Base-by-base conservation (phyloP, 2,888 invertebrate species). In the Cerceris ruficornis region DNA sequence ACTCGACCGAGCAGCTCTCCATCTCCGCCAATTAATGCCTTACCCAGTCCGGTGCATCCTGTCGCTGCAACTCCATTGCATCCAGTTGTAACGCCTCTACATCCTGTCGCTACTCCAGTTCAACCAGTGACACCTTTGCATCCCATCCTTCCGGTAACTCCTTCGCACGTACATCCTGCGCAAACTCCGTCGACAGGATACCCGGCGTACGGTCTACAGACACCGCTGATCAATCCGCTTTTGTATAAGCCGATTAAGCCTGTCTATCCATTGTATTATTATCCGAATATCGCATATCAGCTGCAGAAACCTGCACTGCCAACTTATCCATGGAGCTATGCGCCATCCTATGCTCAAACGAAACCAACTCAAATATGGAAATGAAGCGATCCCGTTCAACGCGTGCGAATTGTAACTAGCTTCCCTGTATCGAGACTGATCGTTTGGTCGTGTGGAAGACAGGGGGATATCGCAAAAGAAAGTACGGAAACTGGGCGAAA, bases 261-360 rank as follows among this genome's bases (percentile, higher is more conserved):
- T 41, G 83, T 91, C 5, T 87, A 88, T 70, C 91, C 91, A 8
- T 76, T 91, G n/a, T 91, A 89, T 61, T 91, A 91, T 72, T 90
- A 91, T 75, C 87, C 87, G 1, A 87, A 87, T 65, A 64, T 88
- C 7, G 76, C 79, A 0, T 88, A 88, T 69, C 88, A 88, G 42
- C 62, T 88, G 17, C 89, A 89, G 9, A 91, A 91, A 64, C 88
- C 88, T 5, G 69, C 80, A 2, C 39, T 82, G 7, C 72, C 88
- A 5, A 77, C 82, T 13, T 80, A 88, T n/a, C 90, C 91, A 0
- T 91, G 91, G 92, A 88, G 80, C 65, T 91, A 91, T 66, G 90
- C 90, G n/a, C 89, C 89, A 0, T 81, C 90, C 4, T 91, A 84
- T 57, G 55, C 86, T 49, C 89, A 86, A 55, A 50, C 80, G 7